These are phyloP conservation scores for Sarcophaga rosellei DNA, from an alignment of 2,888 invertebrate genomes.

Conservation along the genomic window DNA sequence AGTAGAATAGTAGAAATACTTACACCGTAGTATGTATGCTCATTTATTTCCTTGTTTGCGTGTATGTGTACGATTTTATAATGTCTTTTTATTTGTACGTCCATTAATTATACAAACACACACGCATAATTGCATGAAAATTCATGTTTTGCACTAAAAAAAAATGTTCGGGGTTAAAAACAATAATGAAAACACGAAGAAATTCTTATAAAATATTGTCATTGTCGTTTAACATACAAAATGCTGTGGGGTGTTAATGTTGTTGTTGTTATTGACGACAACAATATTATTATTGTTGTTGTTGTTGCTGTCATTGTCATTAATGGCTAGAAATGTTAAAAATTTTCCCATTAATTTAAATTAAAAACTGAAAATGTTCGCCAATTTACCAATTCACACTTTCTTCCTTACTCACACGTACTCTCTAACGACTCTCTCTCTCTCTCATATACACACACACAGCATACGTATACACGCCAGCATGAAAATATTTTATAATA, in stretches of 20 bases:
- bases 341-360: conserved; percentile 32
- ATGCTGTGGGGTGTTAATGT: background rate
- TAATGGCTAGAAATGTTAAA: conserved; percentile 8
- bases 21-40: too few relatives aligned
- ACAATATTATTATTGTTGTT: background rate
- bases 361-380: background rate
- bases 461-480: too few relatives aligned
- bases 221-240: background rate
- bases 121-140: conserved; percentile 40
- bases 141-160: background rate
- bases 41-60: too few relatives aligned
- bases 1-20: too few relatives aligned
- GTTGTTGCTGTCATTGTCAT: background rate
- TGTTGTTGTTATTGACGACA: background rate
- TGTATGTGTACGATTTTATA: too few relatives aligned
- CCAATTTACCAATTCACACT: too few relatives aligned
- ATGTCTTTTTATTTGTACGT: background rate
- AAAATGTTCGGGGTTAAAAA: background rate
- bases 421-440: too few relatives aligned
- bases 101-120: conserved; percentile 40
- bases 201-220: conserved; percentile 9
- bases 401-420: too few relatives aligned
- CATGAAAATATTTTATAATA: too few relatives aligned
- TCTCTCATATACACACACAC: too few relatives aligned
- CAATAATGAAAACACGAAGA: background rate